Conservation (phyloP, 1,140 invertebrate species). For the Leptonema lineaticorne region DNA sequence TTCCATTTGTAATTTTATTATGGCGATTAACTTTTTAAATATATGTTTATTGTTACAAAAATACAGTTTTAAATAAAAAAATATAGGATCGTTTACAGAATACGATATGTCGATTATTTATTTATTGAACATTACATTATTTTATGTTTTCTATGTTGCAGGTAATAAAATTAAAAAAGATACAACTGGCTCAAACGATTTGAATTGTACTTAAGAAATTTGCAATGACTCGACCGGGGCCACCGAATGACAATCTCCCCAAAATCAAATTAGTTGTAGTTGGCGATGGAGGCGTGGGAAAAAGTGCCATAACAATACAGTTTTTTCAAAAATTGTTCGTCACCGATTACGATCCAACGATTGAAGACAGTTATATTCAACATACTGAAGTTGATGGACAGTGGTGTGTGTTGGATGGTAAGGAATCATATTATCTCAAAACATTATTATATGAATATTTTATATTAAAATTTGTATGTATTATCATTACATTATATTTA, state of each 20-base stretch:
- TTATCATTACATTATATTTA: not conserved
- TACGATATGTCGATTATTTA: not conserved
- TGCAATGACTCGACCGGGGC: conserved; percentile 64
- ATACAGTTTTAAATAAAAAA: no score
- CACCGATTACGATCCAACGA: conserved; percentile 88
- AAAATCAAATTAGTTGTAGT: conserved; percentile 89
- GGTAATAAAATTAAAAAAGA: conserved; percentile 13
- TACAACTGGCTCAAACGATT: not conserved
- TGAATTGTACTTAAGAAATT: not conserved
- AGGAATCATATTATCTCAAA: conserved; percentile 43
- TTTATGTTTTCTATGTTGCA: conserved; percentile 3
- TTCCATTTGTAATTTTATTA: no score
- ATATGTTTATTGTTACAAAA: no score
- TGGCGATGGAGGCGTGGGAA: conserved; percentile 86
- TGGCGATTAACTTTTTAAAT: no score
- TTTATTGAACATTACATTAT: no score
- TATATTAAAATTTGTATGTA: conserved; percentile 2
- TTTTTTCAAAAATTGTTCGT: conserved; percentile 86
- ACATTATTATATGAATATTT: not conserved
- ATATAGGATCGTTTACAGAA: not conserved
- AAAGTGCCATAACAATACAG: conserved; percentile 89
- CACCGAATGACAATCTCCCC: conserved; percentile 78
- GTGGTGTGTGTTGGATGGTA: conserved; percentile 90
- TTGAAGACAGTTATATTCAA: conserved; percentile 88
- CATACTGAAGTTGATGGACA: conserved; percentile 91